These are phyloP conservation scores for Meteorus cinctellus DNA, from an alignment of 2,888 invertebrate species.

Conservation along the genomic window DNA sequence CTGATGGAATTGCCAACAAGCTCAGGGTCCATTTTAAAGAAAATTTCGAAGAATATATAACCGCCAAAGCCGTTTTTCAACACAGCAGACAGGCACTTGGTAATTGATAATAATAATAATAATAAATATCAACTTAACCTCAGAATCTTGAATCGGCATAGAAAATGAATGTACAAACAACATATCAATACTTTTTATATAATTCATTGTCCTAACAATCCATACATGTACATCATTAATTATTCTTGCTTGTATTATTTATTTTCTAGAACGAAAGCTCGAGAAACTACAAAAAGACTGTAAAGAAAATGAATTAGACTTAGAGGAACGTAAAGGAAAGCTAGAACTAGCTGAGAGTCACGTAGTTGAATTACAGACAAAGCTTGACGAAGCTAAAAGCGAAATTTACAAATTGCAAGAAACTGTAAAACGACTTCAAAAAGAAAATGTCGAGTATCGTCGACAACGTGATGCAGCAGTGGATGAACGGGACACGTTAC, in stretches of 20 bases:
- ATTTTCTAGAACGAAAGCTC: constrained; percentile 76
- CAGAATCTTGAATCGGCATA: neutral
- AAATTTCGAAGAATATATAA: constrained; percentile 83
- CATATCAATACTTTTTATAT: neutral
- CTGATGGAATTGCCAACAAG: constrained; percentile 77
- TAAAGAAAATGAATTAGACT: constrained; percentile 77
- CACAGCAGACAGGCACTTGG: constrained; percentile 79
- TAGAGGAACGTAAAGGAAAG: constrained; percentile 79
- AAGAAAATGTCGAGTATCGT: constrained; percentile 80
- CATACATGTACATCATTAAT: too few relatives aligned
- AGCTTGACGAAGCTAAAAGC: constrained; percentile 78
- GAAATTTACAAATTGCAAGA: constrained; percentile 81
- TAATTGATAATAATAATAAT: constrained; percentile 63
- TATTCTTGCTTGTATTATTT: constrained; percentile 8
- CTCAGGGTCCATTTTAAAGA: constrained; percentile 77
- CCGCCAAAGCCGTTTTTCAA: constrained; percentile 83
- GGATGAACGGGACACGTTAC: constrained; percentile 85
- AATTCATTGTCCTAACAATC: neutral
- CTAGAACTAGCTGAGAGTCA: constrained; percentile 79
- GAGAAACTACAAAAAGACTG: constrained; percentile 76
- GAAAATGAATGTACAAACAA: neutral
- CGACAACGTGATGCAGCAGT: constrained; percentile 82
- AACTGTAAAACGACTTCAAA: constrained; percentile 78
- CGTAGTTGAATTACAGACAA: constrained; percentile 79
- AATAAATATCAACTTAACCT: constrained; percentile 43